Base-by-base conservation (phyloP, 2,113 vertebrate species). In the Nothoprocta pentlandii region DNA sequence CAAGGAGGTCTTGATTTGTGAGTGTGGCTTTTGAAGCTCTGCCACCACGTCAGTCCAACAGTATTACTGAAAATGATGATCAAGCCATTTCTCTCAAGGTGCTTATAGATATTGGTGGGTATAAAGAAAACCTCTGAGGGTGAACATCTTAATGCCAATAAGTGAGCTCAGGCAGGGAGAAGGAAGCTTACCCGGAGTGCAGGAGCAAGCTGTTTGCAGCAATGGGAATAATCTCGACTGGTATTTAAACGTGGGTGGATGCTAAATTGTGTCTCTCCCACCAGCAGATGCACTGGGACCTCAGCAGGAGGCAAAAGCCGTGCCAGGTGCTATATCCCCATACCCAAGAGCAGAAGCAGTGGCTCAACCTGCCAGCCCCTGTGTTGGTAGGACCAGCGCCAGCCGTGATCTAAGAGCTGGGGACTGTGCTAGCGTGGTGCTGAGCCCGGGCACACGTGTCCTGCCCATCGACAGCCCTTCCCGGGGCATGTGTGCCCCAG, bases 351-450 rank as follows among this genome's bases (percentile, higher is more conserved):
- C 3, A 0, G 39, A 53, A 1, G 1, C 20, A 13, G 66, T 12
- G 30, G 30, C 56, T 86, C 87, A 91, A 62, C 66, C 69, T 79
- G 74, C 47, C 77, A 92, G 70, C 7, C 74, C 81, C 56, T 16
- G 17, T 56, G 25, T 34, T 36, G 34, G 66, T 21, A 53, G 81
- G 78, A 69, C 7, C 44, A 39, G 34, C 0, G 12, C 74, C 89
- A 92, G 81, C 32, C 34, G 51, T 68, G 42, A 84, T 51, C 34
- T 92, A 79, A 91, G 91, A 89, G 74, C 58, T 53, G 47, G 58
- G 36, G 21, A 64, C 47, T 17, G 28, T 12, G 2, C 54, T 46
- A 6, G 6, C 4, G 2, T 1, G 1, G 12, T 1, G 1, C 62
- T 56, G 59, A 76, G 68, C 25, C 58, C 46, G 46, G 41, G 36